Evolutionary conservation across 2,113 vertebrate species (phyloP), one percentile per base, ranked within the genome.

Genomic region (Phalacrocorax aristotelis): DNA sequence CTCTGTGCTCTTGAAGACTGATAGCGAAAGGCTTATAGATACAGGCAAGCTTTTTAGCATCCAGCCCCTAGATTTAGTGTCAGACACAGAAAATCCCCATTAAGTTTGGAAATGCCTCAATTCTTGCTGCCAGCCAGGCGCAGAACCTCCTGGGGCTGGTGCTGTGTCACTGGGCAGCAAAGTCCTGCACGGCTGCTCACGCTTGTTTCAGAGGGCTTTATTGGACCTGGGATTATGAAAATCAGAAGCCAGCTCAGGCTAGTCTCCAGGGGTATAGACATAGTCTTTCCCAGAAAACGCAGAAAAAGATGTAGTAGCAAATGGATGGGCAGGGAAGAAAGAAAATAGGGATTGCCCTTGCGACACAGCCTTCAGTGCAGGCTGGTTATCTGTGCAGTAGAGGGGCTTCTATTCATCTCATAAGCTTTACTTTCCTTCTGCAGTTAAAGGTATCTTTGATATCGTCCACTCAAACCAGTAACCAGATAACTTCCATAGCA

Each of bases 181-280:
- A n/a, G 26, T 5, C 19, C 60, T 40, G 1, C 3, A 1, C 0
- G 2, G 52, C 29, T 62, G 46, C 44, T 18, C 51, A 12, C 6
- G 0, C 1, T 32, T n/a, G 7, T 26, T 86, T 66, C 36, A 19
- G 74, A 20, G n/a, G 74, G 23, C 30, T 65, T 74, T 46, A 32
- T 22, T 11, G 8, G 51, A 36, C 6, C 3, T 9, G 0, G 0
- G 60, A 54, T 9, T 4, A 27, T 1, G 10, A 52, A 44, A 58
- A 27, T 0, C 12, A 71, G 36, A 52, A 68, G 14, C 26, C 19
- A 52, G 25, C 16, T 71, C 6, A 38, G 27, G 20, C 57, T 19
- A 15, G 7, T 21, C 23, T 23, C 38, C 22, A 58, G 16, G 16
- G 21, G 5, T 8, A 6, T 6, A 9, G 14, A 21, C 1, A 5